phyloP scores from a whole-genome alignment of 2,113 vertebrate genomes.

The Morphnarchus princeps region DNA sequence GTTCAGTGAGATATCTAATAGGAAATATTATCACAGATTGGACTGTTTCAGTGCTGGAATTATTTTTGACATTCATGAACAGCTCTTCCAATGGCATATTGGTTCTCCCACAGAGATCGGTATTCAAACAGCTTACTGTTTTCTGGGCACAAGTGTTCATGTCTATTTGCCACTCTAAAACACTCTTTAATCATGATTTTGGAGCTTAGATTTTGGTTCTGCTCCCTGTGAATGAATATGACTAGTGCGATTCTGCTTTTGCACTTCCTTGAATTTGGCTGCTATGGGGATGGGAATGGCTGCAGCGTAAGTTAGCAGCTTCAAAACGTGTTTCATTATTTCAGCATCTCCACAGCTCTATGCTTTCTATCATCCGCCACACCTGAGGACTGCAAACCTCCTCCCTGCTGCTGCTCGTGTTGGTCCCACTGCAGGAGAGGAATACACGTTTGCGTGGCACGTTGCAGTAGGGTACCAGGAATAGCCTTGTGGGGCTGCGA shows the following conservation, averaged over 20 bases:
- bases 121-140: neutral
- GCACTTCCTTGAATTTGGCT: neutral
- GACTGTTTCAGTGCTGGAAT: neutral
- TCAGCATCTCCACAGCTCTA: neutral
- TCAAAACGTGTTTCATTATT: fast-evolving
- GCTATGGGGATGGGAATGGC: neutral
- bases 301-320: neutral
- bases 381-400: neutral
- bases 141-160: neutral
- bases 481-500: neutral
- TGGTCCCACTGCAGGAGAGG: neutral
- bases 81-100: neutral
- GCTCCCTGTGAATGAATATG: neutral
- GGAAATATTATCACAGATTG: neutral
- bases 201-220: neutral
- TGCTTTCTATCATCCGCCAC: neutral
- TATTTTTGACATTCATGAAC: neutral
- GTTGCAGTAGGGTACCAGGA: neutral
- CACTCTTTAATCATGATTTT: neutral
- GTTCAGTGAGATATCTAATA: neutral
- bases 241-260: neutral
- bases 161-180: neutral
- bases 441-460: neutral
- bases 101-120: neutral
- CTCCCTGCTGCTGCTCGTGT: neutral